Conservation (phyloP, 2,888 invertebrate genomes). For the Himalopsyche kuldschensis region DNA sequence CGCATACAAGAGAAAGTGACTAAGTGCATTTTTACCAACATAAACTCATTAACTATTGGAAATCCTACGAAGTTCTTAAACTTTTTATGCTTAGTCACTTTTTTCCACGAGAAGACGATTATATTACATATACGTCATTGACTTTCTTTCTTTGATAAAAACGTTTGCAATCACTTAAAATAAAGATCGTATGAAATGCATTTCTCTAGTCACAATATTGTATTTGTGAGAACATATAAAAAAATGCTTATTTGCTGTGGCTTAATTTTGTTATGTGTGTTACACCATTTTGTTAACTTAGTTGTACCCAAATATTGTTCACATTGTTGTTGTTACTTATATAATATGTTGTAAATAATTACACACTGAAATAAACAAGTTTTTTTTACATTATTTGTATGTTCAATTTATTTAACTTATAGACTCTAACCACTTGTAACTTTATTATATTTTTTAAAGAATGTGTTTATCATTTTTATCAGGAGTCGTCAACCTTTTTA, state of each 20-base stretch:
- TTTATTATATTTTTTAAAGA: too few relatives aligned
- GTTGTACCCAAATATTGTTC: background rate
- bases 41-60: too few relatives aligned
- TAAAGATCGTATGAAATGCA: background rate
- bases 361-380: background rate
- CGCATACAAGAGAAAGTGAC: too few relatives aligned
- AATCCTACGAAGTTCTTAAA: too few relatives aligned
- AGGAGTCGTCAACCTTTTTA: too few relatives aligned
- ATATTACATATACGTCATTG: too few relatives aligned
- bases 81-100: too few relatives aligned
- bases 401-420: background rate
- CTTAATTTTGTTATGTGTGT: background rate
- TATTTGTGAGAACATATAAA: background rate
- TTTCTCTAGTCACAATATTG: background rate
- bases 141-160: background rate
- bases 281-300: constrained; percentile 4
- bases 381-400: background rate
- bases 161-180: too few relatives aligned
- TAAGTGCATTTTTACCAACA: too few relatives aligned
- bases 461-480: too few relatives aligned
- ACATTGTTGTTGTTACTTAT: background rate
- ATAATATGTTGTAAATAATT: background rate
- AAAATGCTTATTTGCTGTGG: background rate
- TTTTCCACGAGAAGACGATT: background rate
- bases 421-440: too few relatives aligned